Percentiles rank a stretch among this genome's conserved stretches.
Evolutionary conservation across 2,888 invertebrate genomes (phyloP).

Genomic region (Rhagophthalmus giganteus): DNA sequence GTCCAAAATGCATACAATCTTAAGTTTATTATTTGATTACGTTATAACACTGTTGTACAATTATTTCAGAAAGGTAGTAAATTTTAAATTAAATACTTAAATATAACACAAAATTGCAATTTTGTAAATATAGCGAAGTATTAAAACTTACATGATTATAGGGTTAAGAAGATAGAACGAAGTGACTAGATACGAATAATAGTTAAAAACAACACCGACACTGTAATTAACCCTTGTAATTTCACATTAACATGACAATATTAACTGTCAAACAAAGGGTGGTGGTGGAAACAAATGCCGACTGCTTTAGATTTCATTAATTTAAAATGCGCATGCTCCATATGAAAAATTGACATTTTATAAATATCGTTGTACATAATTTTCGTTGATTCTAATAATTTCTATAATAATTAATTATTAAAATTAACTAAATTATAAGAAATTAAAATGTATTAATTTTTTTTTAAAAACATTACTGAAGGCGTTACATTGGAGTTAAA

Average conservation of each 20-base stretch:
- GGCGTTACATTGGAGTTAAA: too few relatives aligned
- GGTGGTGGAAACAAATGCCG: slow-evolving; percentile 19
- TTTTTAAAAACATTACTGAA: too few relatives aligned
- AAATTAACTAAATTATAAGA: too few relatives aligned
- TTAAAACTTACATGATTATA: slow-evolving; percentile 19
- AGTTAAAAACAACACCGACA: slow-evolving; percentile 27
- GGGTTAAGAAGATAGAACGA: slow-evolving; percentile 11
- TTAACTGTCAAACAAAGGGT: slow-evolving; percentile 23
- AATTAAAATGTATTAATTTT: too few relatives aligned
- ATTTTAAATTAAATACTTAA: too few relatives aligned
- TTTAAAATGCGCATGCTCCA: background rate
- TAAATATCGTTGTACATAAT: too few relatives aligned
- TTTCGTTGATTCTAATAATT: too few relatives aligned
- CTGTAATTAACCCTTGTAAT: slow-evolving; percentile 14
- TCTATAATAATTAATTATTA: too few relatives aligned
- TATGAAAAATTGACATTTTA: background rate
- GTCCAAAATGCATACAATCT: too few relatives aligned
- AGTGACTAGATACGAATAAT: slow-evolving; percentile 15
- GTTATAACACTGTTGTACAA: background rate
- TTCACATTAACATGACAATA: slow-evolving; percentile 25
- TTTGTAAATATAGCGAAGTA: background rate
- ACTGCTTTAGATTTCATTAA: background rate
- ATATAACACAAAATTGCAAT: too few relatives aligned
- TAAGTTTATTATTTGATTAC: background rate
- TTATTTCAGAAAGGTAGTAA: too few relatives aligned